A percentile compares a stretch with the other conserved stretches of the same genome.
These are phyloP conservation scores for Xestoiulus laeticollis DNA, from an alignment of 2,888 invertebrate species.

Conservation along the genomic window DNA sequence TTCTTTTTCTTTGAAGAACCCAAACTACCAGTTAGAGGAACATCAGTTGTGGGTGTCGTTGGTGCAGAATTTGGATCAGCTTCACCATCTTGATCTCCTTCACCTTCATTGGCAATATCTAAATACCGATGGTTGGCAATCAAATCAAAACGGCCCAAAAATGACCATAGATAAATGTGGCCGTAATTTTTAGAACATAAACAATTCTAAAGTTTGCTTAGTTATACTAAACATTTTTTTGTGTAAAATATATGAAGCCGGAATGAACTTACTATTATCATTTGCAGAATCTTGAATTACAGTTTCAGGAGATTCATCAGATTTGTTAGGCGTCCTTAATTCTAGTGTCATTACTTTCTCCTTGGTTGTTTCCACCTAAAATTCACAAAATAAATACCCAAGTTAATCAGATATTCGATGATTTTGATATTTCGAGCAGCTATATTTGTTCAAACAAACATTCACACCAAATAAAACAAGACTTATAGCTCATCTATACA, in stretches of 20 bases:
- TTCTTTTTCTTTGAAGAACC: slow-evolving; percentile 68
- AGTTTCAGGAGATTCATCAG: slow-evolving; percentile 34
- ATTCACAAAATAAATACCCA: slow-evolving; percentile 51
- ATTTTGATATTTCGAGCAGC: no score
- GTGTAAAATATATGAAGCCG: background rate
- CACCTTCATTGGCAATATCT: background rate
- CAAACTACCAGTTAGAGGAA: slow-evolving; percentile 48
- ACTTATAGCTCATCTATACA: no score
- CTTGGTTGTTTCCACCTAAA: slow-evolving; percentile 86
- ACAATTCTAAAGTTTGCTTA: background rate
- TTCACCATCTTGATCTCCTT: slow-evolving; percentile 47
- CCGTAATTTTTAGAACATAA: background rate
- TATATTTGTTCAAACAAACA: no score
- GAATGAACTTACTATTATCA: background rate
- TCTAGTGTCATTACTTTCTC: slow-evolving; percentile 91
- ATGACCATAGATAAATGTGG: background rate
- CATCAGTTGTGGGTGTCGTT: slow-evolving; percentile 65
- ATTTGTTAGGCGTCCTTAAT: slow-evolving; percentile 66
- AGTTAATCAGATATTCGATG: background rate
- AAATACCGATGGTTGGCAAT: background rate
- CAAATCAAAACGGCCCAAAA: background rate
- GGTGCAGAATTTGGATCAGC: slow-evolving; percentile 12
- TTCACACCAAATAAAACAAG: no score
- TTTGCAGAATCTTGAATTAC: background rate
- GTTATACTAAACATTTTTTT: background rate